phyloP scores from a whole-genome alignment of 2,888 invertebrate species.

The Automeris io region DNA sequence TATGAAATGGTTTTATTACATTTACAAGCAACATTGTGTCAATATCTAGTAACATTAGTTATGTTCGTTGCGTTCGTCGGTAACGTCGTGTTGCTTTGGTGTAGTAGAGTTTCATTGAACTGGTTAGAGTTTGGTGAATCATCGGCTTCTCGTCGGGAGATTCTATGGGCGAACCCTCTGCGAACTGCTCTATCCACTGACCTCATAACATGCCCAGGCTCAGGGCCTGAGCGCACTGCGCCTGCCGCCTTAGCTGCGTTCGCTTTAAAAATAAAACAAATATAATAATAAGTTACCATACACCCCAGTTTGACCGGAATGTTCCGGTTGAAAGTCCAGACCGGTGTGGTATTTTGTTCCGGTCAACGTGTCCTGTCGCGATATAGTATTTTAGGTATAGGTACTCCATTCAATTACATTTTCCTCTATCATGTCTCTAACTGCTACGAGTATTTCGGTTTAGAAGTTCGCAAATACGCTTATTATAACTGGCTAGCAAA shows the following conservation, averaged over 20 bases:
- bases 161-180: constrained; percentile 38
- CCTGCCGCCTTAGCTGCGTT: constrained; percentile 43
- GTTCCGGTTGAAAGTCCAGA: too few species aligned
- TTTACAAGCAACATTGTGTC: constrained; percentile 1
- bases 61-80: constrained; percentile 10
- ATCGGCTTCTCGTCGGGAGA: constrained; percentile 35
- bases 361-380: too few species aligned
- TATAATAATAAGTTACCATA: not conserved
- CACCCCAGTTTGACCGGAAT: too few species aligned
- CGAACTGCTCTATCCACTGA: constrained; percentile 39
- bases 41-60: constrained; percentile 10
- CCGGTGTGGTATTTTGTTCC: too few species aligned
- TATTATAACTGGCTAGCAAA: too few species aligned
- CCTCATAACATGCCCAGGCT: constrained; percentile 29
- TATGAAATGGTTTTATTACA: constrained; percentile 8
- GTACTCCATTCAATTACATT: too few species aligned
- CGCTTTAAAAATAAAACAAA: constrained; percentile 23
- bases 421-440: too few species aligned
- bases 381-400: too few species aligned
- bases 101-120: not conserved
- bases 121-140: constrained; percentile 22
- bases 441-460: too few species aligned
- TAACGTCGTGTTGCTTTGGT: constrained; percentile 8
- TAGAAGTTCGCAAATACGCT: too few species aligned
- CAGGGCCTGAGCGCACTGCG: constrained; percentile 28